Evolutionary conservation across 2,888 invertebrate species (phyloP), one percentile per base, ranked within the genome.

Genomic region (Omphaloscelis lunosa): DNA sequence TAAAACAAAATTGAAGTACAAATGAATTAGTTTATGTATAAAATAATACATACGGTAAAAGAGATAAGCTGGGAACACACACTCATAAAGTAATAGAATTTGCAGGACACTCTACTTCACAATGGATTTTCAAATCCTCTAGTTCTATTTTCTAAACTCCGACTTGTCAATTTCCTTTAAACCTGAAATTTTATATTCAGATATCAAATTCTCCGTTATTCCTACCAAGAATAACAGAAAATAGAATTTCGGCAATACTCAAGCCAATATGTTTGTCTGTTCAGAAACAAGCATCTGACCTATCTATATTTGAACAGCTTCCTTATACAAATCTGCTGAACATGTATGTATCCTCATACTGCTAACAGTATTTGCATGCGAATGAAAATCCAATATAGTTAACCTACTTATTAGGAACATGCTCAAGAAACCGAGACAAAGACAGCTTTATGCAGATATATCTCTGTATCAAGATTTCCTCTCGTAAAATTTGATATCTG

Each of bases 301-400:
- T 80, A 87, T 87, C 83, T 86, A 80, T 87, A 79, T 86, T 88
- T 86, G 88, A 81, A 79, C 84, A 88, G 81, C 56, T 78, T 86
- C 70, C 77, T 83, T 80, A 63, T 75, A 79, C 86, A 86, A 87
- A 87, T 83, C 80, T 85, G 56, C 65, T 77, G 72, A 75, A 61
- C 72, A 79, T 65, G 51, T 75, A 76, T 75, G 71, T 77, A 72
- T 75, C 39, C 45, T 39, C 72, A 34, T 20, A 73, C 69, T 58
- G 69, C 75, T 76, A 75, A 79, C 69, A 66, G 75, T 83, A 88
- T 88, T 86, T 86, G 81, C 88, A 83, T 83, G 41, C 41, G 72
- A 86, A 88, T 83, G 81, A 86, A 87, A 86, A 83, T 85, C 73
- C 81, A 83, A 86, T 86, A 80, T 76, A 72, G 81, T 83, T 76